phyloP scores from a whole-genome alignment of 2,797 vertebrate species.

The Helicolenus hilgendorfi region DNA sequence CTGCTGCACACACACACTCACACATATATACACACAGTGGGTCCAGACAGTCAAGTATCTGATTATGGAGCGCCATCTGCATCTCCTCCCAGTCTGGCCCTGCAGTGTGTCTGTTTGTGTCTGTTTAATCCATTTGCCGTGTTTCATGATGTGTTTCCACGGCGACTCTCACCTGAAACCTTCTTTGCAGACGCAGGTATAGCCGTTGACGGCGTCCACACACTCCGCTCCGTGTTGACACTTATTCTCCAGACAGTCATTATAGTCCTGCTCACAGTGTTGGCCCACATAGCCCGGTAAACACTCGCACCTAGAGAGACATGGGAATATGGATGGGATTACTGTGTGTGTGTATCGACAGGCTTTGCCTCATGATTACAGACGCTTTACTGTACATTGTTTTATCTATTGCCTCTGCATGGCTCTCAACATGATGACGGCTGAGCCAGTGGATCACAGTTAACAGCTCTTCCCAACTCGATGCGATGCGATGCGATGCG shows the following conservation, averaged over 20 bases:
- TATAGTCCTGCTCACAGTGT: slow-evolving; percentile 93
- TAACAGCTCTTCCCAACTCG: too few relatives aligned
- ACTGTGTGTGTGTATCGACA: slow-evolving; percentile 3
- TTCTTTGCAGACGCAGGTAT: slow-evolving; percentile 95
- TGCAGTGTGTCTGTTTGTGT: slow-evolving; percentile 17
- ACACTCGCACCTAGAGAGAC: slow-evolving; percentile 93
- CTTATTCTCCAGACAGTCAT: slow-evolving; percentile 94
- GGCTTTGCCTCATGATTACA: not conserved
- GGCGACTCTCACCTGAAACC: slow-evolving; percentile 94
- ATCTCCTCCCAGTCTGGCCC: slow-evolving; percentile 72
- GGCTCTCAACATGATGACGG: too few relatives aligned
- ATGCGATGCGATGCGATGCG: too few relatives aligned
- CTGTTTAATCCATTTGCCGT: not conserved
- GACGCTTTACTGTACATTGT: not conserved
- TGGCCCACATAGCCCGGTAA: slow-evolving; percentile 95
- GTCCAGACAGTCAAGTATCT: slow-evolving; percentile 80
- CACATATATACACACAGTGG: slow-evolving; percentile 16
- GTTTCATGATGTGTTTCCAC: slow-evolving; percentile 7
- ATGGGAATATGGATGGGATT: slow-evolving; percentile 29
- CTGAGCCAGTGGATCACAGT: too few relatives aligned
- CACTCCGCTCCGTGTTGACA: slow-evolving; percentile 96
- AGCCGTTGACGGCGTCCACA: slow-evolving; percentile 94
- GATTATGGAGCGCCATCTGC: slow-evolving; percentile 87
- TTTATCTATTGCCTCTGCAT: too few relatives aligned
- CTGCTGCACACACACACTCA: slow-evolving; percentile 47